Base-by-base conservation (phyloP, 1,140 invertebrate species). In the Plodia interpunctella region DNA sequence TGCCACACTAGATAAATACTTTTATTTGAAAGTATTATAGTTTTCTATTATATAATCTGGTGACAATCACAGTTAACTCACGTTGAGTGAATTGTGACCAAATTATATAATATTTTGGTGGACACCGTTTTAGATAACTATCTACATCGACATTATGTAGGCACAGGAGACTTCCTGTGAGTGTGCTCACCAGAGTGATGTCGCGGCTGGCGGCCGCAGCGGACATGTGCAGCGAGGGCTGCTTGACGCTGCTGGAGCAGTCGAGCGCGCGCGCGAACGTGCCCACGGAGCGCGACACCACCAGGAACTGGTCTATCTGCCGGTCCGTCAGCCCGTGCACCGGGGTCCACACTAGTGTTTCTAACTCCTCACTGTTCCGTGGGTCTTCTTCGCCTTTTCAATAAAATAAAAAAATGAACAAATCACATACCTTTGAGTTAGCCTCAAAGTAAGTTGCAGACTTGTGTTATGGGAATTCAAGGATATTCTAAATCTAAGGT, bases 221-320 rank as follows among this genome's bases (percentile, higher is more conserved):
- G 82, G 97, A 99, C 97, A 99, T 99, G 84, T 99, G 98, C 57
- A 99, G 91, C 73, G 97, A 98, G 50, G 99, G 98, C 80, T 99
- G 98, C 89, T 99, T 98, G 17, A 99, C 96, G 57, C 97, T 98
- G 86, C 97, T 98, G 63, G 97, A 98, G 88, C 97, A 98, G 90
- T 99, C 99, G 30, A 99, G 92, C 50, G 98, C 98, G 69, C 99
- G 93, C 49, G 98, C 98, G 92, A 99, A 99, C 49, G 98, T 99
- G 62, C 99, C 99, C 63, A 99, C 97, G 38, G 98, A 98, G 80
- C 97, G 95, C 57, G 98, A 97, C 70, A 99, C 96, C 62, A 99
- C 97, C 65, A 99, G 92, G 92, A 99, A 99, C 90, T 99, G 98
- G 92, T 99, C 98, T 65, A 99, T 99, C 91, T 99, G 97, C 80